Evolutionary conservation across 1,140 invertebrate genomes (phyloP).

Genomic region (Tetramorium simillimum): DNA sequence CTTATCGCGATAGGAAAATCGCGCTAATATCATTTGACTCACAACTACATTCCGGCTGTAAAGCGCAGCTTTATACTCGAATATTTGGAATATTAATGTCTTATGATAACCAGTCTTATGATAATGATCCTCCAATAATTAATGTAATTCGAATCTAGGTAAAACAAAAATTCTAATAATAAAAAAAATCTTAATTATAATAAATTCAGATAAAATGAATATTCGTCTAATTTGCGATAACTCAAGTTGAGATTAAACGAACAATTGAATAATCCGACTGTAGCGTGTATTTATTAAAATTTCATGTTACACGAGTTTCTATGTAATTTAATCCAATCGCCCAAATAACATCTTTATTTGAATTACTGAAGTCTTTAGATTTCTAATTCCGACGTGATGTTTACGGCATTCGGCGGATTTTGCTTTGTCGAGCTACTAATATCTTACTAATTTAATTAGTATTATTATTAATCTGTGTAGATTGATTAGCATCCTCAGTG

Average conservation of each 20-base stretch:
- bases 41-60: neutral
- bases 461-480: conserved; percentile 74
- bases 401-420: neutral
- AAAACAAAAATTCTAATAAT: neutral
- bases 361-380: neutral
- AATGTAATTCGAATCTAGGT: neutral
- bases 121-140: neutral
- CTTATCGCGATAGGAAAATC: conserved; percentile 54
- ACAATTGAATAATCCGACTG: neutral
- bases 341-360: neutral
- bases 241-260: neutral
- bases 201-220: neutral
- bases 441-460: conserved; percentile 75
- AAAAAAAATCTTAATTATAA: neutral
- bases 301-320: neutral
- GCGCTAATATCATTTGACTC: conserved; percentile 50
- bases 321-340: neutral
- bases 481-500: conserved; percentile 47
- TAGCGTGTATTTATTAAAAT: neutral
- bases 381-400: neutral
- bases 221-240: neutral
- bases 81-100: neutral
- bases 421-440: conserved; percentile 51
- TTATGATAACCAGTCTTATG: neutral
- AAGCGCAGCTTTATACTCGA: neutral